phyloP scores from a whole-genome alignment of 53 echinoderm and acorn worm genomes.

The Henricia sp. region DNA sequence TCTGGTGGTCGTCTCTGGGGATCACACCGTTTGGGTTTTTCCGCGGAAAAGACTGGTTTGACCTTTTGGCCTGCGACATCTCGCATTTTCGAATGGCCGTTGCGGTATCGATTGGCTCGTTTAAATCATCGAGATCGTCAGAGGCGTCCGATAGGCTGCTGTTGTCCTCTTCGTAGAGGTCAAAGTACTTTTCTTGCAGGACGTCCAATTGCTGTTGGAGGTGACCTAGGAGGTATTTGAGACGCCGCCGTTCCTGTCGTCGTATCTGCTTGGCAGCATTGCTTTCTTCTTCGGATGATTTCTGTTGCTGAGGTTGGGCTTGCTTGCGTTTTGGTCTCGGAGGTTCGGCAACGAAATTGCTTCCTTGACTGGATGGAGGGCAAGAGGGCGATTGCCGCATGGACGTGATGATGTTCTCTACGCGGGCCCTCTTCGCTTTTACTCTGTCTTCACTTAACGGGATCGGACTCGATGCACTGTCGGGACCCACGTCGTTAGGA shows the following conservation, averaged over 20 bases:
- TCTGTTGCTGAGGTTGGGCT: slow-evolving; percentile 87
- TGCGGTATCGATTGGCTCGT: slow-evolving; percentile 81
- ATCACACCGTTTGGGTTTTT: slow-evolving; percentile 43
- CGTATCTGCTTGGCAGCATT: slow-evolving; percentile 47
- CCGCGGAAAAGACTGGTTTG: slow-evolving; percentile 13
- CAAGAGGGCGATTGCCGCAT: slow-evolving; percentile 83
- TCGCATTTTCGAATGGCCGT: slow-evolving; percentile 83
- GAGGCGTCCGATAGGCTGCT: slow-evolving; percentile 80
- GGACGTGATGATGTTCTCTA: slow-evolving; percentile 96
- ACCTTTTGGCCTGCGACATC: slow-evolving; percentile 36
- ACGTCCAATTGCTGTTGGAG: slow-evolving; percentile 90
- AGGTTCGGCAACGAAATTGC: slow-evolving; percentile 33
- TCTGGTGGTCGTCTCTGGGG: slow-evolving; percentile 64
- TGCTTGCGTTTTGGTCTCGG: slow-evolving; percentile 86
- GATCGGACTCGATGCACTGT: slow-evolving; percentile 64
- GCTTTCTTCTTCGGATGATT: slow-evolving; percentile 38
- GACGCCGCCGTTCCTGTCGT: slow-evolving; percentile 70
- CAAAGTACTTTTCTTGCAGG: slow-evolving; percentile 92
- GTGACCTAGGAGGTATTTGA: slow-evolving; percentile 84
- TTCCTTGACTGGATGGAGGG: slow-evolving; percentile 55
- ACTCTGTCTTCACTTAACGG: slow-evolving; percentile 67
- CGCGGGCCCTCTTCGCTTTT: slow-evolving; percentile 92
- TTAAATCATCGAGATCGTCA: slow-evolving; percentile 89
- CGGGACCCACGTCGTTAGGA: slow-evolving; percentile 31
- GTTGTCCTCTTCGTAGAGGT: slow-evolving; percentile 87